phyloP scores from a whole-genome alignment of 1,140 invertebrate genomes.

The Phortica variegata region DNA sequence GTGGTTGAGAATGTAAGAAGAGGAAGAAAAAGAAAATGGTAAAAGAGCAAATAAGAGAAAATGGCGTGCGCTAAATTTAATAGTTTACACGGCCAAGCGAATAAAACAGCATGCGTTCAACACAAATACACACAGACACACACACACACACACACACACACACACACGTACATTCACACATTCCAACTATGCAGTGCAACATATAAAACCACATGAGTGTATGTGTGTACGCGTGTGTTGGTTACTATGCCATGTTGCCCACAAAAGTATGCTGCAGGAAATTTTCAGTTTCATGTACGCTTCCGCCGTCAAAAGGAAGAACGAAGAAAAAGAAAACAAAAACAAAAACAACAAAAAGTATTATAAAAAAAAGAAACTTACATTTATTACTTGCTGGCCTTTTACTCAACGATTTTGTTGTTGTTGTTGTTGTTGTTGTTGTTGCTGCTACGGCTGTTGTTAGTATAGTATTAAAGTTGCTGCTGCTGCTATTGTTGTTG shows the following conservation, averaged over 20 bases:
- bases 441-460: background rate
- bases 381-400: slow-evolving; percentile 37
- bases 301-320: slow-evolving; percentile 9
- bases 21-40: too few relatives aligned
- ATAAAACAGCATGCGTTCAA: slow-evolving; percentile 24
- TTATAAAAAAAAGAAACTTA: too few relatives aligned
- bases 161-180: background rate
- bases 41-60: too few relatives aligned
- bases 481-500: background rate
- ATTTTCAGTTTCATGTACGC: slow-evolving; percentile 51
- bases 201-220: background rate
- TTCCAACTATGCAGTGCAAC: background rate
- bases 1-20: slow-evolving; percentile 6
- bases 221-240: slow-evolving; percentile 9
- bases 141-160: slow-evolving; percentile 2
- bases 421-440: background rate
- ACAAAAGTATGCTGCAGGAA: slow-evolving; percentile 44
- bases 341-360: too few relatives aligned
- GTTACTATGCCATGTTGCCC: slow-evolving; percentile 41
- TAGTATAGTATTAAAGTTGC: background rate
- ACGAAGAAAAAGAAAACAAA: too few relatives aligned
- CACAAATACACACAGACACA: slow-evolving; percentile 1
- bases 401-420: slow-evolving; percentile 16
- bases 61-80: slow-evolving; percentile 18
- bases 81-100: slow-evolving; percentile 49